These are phyloP conservation scores for Umimayanthus kanabou DNA, from an alignment of 92 coral and sea anemone species.

Conservation along the genomic window DNA sequence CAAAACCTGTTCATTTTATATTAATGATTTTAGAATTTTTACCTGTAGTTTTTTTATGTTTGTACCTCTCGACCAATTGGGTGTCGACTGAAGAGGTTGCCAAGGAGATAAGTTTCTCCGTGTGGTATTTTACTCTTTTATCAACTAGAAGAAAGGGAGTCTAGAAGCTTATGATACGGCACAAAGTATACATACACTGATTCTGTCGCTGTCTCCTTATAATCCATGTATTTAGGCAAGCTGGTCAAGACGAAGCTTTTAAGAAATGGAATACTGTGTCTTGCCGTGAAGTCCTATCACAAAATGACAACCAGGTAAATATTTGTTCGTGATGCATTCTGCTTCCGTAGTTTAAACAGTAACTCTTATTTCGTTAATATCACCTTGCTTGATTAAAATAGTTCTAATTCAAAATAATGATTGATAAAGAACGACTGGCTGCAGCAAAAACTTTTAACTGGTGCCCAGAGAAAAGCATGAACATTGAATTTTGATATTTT, in stretches of 20 bases:
- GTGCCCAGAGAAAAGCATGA: background rate
- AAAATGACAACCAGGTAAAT: background rate
- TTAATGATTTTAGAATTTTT: background rate
- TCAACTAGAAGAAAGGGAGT: background rate
- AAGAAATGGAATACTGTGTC: background rate
- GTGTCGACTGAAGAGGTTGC: background rate
- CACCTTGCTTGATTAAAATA: background rate
- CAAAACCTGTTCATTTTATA: background rate
- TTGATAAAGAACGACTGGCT: background rate
- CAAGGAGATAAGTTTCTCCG: background rate
- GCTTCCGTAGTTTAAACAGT: background rate
- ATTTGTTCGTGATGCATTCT: background rate
- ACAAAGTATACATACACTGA: too few relatives aligned
- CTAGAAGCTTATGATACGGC: too few relatives aligned
- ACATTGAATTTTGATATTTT: background rate
- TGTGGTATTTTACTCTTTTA: background rate
- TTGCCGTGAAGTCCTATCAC: background rate
- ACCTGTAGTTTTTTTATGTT: background rate
- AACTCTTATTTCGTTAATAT: too few relatives aligned
- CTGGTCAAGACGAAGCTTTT: background rate
- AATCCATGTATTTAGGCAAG: background rate
- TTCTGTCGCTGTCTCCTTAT: background rate
- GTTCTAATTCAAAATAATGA: background rate
- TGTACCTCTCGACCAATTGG: background rate
- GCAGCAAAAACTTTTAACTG: background rate